Evolutionary conservation across 2,113 vertebrate genomes (phyloP).

Genomic region (Pseudolaguvia tuberculata): DNA sequence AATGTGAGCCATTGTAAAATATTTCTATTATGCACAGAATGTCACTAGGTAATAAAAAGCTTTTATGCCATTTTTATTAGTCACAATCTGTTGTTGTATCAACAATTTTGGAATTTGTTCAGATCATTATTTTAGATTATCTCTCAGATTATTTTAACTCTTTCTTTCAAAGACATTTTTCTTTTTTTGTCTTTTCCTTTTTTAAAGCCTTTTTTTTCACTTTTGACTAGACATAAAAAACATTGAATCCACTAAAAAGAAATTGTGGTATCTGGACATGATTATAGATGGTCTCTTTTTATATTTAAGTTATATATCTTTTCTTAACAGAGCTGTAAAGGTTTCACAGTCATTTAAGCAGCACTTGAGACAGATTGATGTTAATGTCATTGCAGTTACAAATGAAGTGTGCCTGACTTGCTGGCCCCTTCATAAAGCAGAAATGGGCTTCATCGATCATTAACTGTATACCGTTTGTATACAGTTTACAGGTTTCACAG

Average conservation of each 20-base stretch:
- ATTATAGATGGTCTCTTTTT: conserved; percentile 53
- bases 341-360: conserved; percentile 75
- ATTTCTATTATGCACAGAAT: conserved; percentile 78
- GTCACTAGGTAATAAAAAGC: conserved; percentile 73
- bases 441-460: conserved; percentile 59
- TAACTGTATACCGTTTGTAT: conserved; percentile 50
- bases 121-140: neutral
- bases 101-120: conserved; percentile 60
- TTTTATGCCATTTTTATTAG: conserved; percentile 68
- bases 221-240: conserved; percentile 56
- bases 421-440: conserved; percentile 58
- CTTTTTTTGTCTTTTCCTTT: neutral
- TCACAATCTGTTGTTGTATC: conserved; percentile 75
- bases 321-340: conserved; percentile 71
- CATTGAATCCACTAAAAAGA: conserved; percentile 52
- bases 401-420: conserved; percentile 59
- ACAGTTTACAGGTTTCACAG: conserved; percentile 25
- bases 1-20: conserved; percentile 78
- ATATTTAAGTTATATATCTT: conserved; percentile 67
- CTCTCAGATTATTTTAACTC: conserved; percentile 48
- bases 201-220: conserved; percentile 32
- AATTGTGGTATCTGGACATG: conserved; percentile 56
- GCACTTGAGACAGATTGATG: conserved; percentile 73
- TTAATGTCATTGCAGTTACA: conserved; percentile 67
- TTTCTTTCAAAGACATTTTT: conserved; percentile 34